Percentiles rank a stretch among this genome's conserved stretches.
Evolutionary conservation across 2,888 invertebrate species (phyloP).

Genomic region (Acheta domesticus): DNA sequence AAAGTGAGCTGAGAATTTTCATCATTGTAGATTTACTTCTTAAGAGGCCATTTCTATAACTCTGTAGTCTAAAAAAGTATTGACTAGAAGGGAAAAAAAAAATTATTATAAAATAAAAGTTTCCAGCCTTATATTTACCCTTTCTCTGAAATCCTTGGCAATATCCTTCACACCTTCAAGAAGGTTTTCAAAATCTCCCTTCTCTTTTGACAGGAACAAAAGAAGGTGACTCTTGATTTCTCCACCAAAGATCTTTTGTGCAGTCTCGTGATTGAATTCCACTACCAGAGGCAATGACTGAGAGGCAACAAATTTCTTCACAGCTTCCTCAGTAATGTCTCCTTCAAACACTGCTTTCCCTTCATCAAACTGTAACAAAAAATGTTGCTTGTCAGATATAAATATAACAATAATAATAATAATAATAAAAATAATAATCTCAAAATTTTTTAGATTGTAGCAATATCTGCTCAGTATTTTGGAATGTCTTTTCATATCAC

Average conservation of each 20-base stretch:
- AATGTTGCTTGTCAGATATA: background rate
- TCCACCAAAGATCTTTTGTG: constrained; percentile 97
- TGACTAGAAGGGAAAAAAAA: background rate
- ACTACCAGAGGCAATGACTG: constrained; percentile 87
- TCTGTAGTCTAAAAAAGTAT: too few relatives aligned
- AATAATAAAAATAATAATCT: background rate
- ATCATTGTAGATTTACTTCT: background rate
- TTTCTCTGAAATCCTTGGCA: constrained; percentile 87
- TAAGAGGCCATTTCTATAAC: too few relatives aligned
- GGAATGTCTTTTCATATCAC: background rate
- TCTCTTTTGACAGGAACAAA: constrained; percentile 89
- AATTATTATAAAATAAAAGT: background rate
- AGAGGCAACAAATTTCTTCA: constrained; percentile 79
- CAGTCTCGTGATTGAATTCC: constrained; percentile 96
- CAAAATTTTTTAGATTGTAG: too few relatives aligned
- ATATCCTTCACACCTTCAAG: constrained; percentile 74
- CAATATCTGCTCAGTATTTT: too few relatives aligned
- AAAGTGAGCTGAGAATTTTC: background rate
- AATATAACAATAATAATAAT: background rate
- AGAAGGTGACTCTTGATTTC: constrained; percentile 95
- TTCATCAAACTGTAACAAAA: constrained; percentile 73
- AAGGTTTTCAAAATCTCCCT: constrained; percentile 77
- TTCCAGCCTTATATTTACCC: constrained; percentile 48
- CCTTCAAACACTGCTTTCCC: constrained; percentile 69
- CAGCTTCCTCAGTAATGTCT: constrained; percentile 61